These are phyloP conservation scores for Antennarius striatus DNA, from an alignment of 2,113 vertebrate species.

Conservation along the genomic window DNA sequence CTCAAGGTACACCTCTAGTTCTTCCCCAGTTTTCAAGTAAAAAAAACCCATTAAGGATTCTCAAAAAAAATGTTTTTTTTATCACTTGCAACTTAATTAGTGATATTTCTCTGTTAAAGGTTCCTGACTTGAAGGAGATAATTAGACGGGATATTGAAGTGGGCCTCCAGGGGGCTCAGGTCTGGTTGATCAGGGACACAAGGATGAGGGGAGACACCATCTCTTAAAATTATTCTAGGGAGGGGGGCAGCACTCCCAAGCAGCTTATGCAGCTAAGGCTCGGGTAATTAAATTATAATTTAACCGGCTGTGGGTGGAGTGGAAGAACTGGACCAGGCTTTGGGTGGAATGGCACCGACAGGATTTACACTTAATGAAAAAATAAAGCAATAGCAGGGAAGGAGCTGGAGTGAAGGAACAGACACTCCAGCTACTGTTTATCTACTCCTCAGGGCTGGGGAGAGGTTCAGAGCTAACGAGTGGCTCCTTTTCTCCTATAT, in stretches of 20 bases:
- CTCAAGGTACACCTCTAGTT: constrained; percentile 44
- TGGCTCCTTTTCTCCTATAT: constrained; percentile 15
- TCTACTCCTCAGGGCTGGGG: constrained; percentile 39
- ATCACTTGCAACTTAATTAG: constrained; percentile 79
- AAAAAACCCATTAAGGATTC: constrained; percentile 49
- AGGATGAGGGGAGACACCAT: constrained; percentile 91
- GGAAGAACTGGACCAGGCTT: constrained; percentile 83
- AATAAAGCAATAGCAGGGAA: constrained; percentile 89
- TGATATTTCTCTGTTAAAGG: constrained; percentile 77
- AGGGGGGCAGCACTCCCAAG: constrained; percentile 91
- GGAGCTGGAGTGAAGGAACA: constrained; percentile 78
- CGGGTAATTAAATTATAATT: constrained; percentile 99
- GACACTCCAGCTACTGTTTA: constrained; percentile 59
- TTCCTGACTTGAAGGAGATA: constrained; percentile 78
- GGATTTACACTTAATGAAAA: constrained; percentile 97
- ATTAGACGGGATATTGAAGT: constrained; percentile 83
- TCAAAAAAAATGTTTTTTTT: constrained; percentile 61
- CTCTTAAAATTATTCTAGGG: constrained; percentile 98
- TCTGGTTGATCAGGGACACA: constrained; percentile 76
- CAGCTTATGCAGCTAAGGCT: constrained; percentile 96
- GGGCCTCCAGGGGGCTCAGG: constrained; percentile 75
- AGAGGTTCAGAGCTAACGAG: constrained; percentile 54
- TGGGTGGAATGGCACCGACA: constrained; percentile 75
- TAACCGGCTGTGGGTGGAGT: constrained; percentile 91
- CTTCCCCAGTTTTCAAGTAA: constrained; percentile 20